Conservation (phyloP, 2,113 vertebrate species). For the Telmatochromis brichardi region DNA sequence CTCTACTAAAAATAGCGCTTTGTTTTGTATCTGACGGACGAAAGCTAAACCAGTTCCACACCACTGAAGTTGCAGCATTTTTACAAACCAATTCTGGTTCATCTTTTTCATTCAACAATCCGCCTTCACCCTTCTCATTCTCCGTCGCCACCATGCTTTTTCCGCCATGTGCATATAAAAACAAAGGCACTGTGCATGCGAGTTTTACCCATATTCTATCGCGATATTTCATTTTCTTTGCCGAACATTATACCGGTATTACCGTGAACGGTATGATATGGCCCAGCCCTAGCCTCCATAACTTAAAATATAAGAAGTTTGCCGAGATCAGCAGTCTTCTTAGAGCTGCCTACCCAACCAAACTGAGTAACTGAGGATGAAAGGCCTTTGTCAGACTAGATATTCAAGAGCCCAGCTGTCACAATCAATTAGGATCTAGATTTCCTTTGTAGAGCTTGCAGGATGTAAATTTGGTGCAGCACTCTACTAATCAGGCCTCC, state of each 20-base stretch:
- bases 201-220: not conserved
- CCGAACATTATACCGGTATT: not conserved
- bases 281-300: not conserved
- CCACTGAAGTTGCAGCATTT: not conserved
- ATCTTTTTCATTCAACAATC: not conserved
- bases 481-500: not conserved
- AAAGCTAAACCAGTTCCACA: not conserved
- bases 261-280: not conserved
- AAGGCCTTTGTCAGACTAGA: not conserved
- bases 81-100: rapidly evolving
- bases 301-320: not conserved
- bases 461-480: too few relatives aligned
- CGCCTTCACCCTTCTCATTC: rapidly evolving
- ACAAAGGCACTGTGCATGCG: rapidly evolving
- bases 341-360: not conserved
- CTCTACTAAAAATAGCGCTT: not conserved
- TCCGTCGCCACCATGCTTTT: rapidly evolving
- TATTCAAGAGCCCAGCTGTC: not conserved
- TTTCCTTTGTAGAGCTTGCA: not conserved
- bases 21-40: rapidly evolving
- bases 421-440: not conserved
- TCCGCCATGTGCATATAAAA: rapidly evolving
- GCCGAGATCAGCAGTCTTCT: not conserved
- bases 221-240: not conserved
- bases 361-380: not conserved